phyloP scores from a whole-genome alignment of 1,140 invertebrate species.

The Tetramorium parvispinum region DNA sequence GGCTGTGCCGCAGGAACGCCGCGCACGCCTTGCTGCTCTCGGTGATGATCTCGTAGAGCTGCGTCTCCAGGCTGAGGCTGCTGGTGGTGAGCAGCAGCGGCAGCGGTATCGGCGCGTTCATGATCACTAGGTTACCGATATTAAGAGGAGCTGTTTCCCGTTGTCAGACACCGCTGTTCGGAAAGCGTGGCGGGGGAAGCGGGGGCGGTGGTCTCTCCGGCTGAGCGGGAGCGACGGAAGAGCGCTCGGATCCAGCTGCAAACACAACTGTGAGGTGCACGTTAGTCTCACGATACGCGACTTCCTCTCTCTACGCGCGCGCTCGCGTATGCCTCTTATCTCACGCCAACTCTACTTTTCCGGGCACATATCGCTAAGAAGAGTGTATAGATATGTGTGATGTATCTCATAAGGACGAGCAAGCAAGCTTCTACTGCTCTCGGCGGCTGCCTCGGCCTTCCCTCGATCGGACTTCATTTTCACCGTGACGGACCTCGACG shows the following conservation, averaged over 20 bases:
- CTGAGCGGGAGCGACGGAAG: constrained; percentile 87
- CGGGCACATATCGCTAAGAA: neutral
- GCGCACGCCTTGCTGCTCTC: constrained; percentile 87
- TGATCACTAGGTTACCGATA: constrained; percentile 84
- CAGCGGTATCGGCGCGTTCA: constrained; percentile 83
- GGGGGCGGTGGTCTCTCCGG: constrained; percentile 88
- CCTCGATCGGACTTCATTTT: constrained; percentile 22
- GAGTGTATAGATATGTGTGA: neutral
- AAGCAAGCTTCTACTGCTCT: constrained; percentile 49
- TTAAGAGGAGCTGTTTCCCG: constrained; percentile 87
- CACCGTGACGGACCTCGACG: neutral
- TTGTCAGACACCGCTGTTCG: constrained; percentile 90
- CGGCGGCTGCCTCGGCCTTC: neutral
- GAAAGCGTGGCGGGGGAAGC: constrained; percentile 89
- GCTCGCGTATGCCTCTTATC: neutral
- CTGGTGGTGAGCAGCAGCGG: constrained; percentile 77
- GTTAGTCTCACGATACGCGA: constrained; percentile 62
- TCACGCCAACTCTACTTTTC: neutral
- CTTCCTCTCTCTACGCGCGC: constrained; percentile 8
- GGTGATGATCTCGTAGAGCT: constrained; percentile 86
- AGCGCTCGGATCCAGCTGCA: constrained; percentile 89
- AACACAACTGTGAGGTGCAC: constrained; percentile 82
- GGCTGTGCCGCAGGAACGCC: constrained; percentile 86
- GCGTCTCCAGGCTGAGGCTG: constrained; percentile 84
- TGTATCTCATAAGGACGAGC: constrained; percentile 27